Evolutionary conservation across 2,797 vertebrate genomes (phyloP).

Genomic region (Hafferia zeledoni): DNA sequence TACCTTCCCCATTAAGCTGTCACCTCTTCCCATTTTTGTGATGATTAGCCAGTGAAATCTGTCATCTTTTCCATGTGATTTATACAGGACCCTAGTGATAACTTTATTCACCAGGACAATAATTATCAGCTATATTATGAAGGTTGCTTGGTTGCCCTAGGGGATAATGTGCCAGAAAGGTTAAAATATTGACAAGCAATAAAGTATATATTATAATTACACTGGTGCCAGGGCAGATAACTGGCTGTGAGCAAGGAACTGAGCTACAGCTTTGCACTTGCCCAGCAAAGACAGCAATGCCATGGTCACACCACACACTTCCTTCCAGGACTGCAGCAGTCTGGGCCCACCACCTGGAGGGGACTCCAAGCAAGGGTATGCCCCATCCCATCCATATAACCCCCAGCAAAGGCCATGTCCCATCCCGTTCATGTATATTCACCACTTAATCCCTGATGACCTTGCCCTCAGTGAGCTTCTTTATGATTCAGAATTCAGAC

Average conservation of each 20-base stretch:
- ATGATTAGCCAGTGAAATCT: constrained; percentile 33
- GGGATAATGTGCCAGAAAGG: constrained; percentile 57
- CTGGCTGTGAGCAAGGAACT: neutral
- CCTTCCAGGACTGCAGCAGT: neutral
- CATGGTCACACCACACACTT: neutral
- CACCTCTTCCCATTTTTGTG: constrained; percentile 22
- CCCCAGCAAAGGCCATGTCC: neutral
- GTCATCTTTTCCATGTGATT: constrained; percentile 58
- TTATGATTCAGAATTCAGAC: neutral
- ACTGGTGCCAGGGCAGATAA: neutral
- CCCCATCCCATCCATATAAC: neutral
- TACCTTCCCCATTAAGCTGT: constrained; percentile 57
- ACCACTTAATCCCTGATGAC: neutral
- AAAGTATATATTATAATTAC: constrained; percentile 43
- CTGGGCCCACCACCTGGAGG: neutral
- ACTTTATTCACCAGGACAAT: constrained; percentile 62
- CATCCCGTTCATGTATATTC: neutral
- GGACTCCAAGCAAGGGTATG: neutral
- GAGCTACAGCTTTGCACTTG: neutral
- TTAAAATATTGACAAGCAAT: constrained; percentile 69
- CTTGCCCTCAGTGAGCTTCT: neutral
- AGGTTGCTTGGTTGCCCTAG: constrained; percentile 53
- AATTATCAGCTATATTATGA: constrained; percentile 68
- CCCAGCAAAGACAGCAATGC: neutral
- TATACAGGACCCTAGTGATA: constrained; percentile 44